Evolutionary conservation across 2,888 invertebrate genomes (phyloP).

Genomic region (Synergus itoensis): DNA sequence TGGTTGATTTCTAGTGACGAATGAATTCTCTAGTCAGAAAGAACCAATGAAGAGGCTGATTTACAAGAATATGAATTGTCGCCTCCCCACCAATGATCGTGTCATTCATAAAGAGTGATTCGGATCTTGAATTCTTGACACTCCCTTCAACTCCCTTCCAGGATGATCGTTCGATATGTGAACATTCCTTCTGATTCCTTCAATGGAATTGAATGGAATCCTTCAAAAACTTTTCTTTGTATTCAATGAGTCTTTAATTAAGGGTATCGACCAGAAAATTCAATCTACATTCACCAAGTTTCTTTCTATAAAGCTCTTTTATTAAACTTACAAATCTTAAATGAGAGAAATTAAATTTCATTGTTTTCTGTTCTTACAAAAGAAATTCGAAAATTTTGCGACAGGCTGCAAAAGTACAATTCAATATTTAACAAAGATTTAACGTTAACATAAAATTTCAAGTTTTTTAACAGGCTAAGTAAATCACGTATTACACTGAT

Average conservation of each 20-base stretch:
- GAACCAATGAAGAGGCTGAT: not conserved
- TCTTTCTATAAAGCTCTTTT: not conserved
- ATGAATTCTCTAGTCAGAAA: not conserved
- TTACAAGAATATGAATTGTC: conserved; percentile 10
- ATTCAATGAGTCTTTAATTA: not conserved
- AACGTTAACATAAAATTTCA: not conserved
- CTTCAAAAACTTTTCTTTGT: not conserved
- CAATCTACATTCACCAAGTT: not conserved
- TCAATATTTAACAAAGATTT: not conserved
- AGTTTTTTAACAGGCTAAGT: not conserved
- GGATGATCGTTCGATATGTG: conserved; percentile 17
- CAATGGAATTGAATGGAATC: conserved; percentile 17
- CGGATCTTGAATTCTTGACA: not conserved
- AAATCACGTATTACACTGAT: not conserved
- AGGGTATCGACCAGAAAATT: not conserved
- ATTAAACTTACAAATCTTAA: not conserved
- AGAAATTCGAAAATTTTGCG: not conserved
- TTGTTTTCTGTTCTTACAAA: not conserved
- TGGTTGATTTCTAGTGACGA: not conserved
- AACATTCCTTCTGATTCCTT: conserved; percentile 1
- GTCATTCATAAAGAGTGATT: conserved; percentile 35
- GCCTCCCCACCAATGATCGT: not conserved
- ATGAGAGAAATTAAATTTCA: not conserved
- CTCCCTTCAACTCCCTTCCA: conserved; percentile 12
- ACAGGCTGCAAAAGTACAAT: not conserved